A percentile compares a stretch with the other conserved stretches of the same genome.
phyloP scores from a whole-genome alignment of 2,797 vertebrate species.

The Dendrocincla tyrannina region DNA sequence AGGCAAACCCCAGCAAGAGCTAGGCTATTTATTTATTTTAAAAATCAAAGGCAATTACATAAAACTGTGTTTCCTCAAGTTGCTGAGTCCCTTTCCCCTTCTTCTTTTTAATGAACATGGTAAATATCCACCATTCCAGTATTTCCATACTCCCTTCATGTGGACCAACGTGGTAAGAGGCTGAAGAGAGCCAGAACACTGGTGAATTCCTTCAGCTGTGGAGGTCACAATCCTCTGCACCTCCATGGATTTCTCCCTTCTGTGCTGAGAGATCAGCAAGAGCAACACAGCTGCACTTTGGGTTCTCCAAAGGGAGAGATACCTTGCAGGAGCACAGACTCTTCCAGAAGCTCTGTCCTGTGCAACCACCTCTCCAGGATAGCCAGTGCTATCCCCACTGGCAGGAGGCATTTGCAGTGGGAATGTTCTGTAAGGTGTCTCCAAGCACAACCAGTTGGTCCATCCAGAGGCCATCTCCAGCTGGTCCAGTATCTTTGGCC shows the following conservation, averaged over 20 bases:
- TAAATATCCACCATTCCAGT: neutral
- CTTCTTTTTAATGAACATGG: neutral
- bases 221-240: neutral
- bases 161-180: neutral
- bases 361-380: neutral
- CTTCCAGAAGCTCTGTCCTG: neutral
- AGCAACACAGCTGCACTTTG: accelerated
- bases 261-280: neutral
- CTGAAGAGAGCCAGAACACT: neutral
- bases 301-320: neutral
- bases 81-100: neutral
- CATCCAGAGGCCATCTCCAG: neutral
- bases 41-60: neutral
- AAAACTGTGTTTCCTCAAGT: neutral
- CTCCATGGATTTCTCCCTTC: neutral
- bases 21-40: neutral
- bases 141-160: neutral
- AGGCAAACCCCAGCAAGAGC: neutral
- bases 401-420: neutral
- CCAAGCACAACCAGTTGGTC: neutral
- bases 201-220: neutral
- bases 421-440: neutral
- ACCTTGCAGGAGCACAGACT: neutral
- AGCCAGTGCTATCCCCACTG: accelerated
- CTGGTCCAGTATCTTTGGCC: neutral